These are phyloP conservation scores for Tachyglossus aculeatus DNA, from an alignment of 2,797 vertebrate genomes.

Conservation along the genomic window DNA sequence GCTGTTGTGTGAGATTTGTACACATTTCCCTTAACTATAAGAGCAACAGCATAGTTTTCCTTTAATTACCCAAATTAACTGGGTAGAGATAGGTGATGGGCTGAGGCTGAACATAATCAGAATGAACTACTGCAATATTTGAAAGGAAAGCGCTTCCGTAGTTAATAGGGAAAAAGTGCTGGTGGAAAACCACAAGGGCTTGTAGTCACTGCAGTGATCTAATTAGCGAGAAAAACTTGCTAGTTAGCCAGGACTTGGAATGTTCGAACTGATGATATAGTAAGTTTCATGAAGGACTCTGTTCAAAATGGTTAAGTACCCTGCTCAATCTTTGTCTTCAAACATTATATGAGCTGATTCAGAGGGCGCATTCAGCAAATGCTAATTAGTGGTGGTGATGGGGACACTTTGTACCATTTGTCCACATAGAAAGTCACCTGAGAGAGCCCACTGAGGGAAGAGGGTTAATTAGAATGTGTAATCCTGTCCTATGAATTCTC, in stretches of 20 bases:
- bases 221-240: conserved; percentile 24
- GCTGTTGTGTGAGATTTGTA: conserved; percentile 40
- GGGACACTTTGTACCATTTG: too few relatives aligned
- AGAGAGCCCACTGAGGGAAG: too few relatives aligned
- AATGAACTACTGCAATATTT: conserved; percentile 16
- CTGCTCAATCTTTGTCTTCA: too few relatives aligned
- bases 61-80: conserved; percentile 52
- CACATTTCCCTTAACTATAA: conserved; percentile 42
- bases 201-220: conserved; percentile 31
- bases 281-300: conserved; percentile 35
- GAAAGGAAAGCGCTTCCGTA: conserved; percentile 52
- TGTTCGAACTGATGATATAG: conserved; percentile 40
- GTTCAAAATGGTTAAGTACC: neutral
- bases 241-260: conserved; percentile 27
- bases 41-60: conserved; percentile 35
- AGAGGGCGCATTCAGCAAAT: too few relatives aligned
- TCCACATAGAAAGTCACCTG: too few relatives aligned
- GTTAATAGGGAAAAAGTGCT: conserved; percentile 35
- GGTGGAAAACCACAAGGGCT: too few relatives aligned
- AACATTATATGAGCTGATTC: too few relatives aligned
- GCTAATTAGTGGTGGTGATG: too few relatives aligned
- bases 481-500: too few relatives aligned
- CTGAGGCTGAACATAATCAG: conserved; percentile 38
- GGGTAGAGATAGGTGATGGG: conserved; percentile 29
- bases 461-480: too few relatives aligned